Base-by-base conservation (phyloP, 2,888 invertebrate species). In the Plemyria rubiginata region DNA sequence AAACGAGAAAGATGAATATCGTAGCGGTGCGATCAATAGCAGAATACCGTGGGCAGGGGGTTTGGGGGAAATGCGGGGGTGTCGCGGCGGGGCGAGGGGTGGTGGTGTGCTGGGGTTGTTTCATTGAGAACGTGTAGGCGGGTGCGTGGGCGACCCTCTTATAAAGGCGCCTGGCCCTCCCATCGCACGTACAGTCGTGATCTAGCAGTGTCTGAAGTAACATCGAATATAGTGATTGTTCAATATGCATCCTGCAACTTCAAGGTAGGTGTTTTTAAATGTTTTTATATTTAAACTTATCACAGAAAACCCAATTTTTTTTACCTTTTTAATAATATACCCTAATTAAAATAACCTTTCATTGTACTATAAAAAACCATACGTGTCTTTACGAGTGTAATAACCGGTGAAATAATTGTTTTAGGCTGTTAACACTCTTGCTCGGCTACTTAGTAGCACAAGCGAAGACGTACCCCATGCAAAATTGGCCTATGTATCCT, bases 71-170 rank as follows among this genome's bases (percentile, higher is more conserved):
- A 72, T 67, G 74, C 73, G 69, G 77, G 78, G 77, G 72, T 60
- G 62, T 67, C 61, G 61, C 70, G 76, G 48, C 45, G 70, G 72
- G 67, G 70, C 8, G 59, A 72, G 71, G 79, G 77, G 76, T 70
- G 69, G 67, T 65, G 62, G 76, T 77, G 77, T 32, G 76, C 57
- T 50, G 81, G 80, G 77, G 77, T 76, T 72, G 85, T 90, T 95
- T 95, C 95, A 95, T 95, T 95, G 94, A 95, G 94, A 94, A 93
- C 93, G 94, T 94, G 95, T 95, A 93, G 95, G 95, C 94, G 94
- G 87, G 85, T 71, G 88, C 90, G 92, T 90, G 89, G 90, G 92
- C 90, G 91, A 84, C 50, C 76, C 76, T 85, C 82, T 87, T 92
- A 90, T 90, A 90, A 86, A 88, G 87, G 80, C 75, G 73, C 75